Conservation (phyloP, 2,888 invertebrate species). For the Osedax fenrisi region DNA sequence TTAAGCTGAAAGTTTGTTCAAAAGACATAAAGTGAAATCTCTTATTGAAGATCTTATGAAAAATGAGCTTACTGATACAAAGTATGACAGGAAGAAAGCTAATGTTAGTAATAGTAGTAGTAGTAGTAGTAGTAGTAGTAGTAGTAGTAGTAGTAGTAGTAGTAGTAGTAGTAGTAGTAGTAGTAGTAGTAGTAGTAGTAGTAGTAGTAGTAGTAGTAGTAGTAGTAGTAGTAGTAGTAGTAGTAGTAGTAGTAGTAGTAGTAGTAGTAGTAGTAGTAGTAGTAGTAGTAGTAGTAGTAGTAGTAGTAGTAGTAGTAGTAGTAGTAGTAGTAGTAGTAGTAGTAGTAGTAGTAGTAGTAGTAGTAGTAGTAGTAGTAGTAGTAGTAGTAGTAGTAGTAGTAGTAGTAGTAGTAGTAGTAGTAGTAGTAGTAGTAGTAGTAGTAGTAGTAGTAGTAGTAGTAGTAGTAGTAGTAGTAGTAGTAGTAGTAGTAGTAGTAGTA, state of each 20-base stretch:
- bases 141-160: conserved; percentile 22
- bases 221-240: conserved; percentile 25
- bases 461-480: conserved; percentile 25
- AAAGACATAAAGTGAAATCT: neutral
- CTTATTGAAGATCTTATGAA: neutral
- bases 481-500: neutral
- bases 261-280: conserved; percentile 19
- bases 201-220: conserved; percentile 25
- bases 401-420: conserved; percentile 23
- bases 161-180: conserved; percentile 24
- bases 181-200: conserved; percentile 23
- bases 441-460: conserved; percentile 25
- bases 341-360: conserved; percentile 24
- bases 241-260: conserved; percentile 25
- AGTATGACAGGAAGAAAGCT: neutral
- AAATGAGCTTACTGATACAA: neutral
- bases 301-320: conserved; percentile 25
- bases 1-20: neutral
- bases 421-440: conserved; percentile 25
- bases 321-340: conserved; percentile 23
- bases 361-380: conserved; percentile 22
- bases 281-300: neutral
- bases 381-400: conserved; percentile 25
- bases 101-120: conserved; percentile 7
- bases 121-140: conserved; percentile 25